Evolutionary conservation across 64 coral and sea anemone species (phyloP), one percentile per base, ranked within the genome.

Genomic region (Pocillopora verrucosa): DNA sequence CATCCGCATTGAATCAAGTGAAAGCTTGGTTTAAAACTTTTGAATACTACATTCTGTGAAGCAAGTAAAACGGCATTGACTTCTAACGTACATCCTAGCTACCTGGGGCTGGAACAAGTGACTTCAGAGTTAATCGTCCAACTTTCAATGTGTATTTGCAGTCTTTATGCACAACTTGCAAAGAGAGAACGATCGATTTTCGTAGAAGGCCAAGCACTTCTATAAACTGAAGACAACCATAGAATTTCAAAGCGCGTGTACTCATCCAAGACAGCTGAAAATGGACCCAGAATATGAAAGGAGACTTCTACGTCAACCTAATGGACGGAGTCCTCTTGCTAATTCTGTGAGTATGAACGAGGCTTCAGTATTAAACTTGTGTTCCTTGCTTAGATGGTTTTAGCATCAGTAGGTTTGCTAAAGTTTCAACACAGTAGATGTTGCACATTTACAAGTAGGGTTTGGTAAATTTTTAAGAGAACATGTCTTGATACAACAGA

Each of bases 221-320:
- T n/a, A 70, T 24, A 26, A 70, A 70, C 22, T 11, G 67, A 7
- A 20, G 25, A 70, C 67, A 70, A 70, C 3, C n/a, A n/a, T 7
- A 24, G 67, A 24, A 70, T 70, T 67, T 67, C 64, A 67, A 20
- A 67, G 20, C 25, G n/a, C 20, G 19, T 70, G 19, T 70, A 0
- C 68, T 3, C 76, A 5, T 58, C 19, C 1, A 25, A 70, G 72
- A 69, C 64, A 72, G 16, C 35, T 72, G 41, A 85, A 82, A 11
- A 96, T 96, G 94, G 94, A 96, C 88, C 94, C 94, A 61, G 90
- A 92, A n/a, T 96, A 96, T 92, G 94, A 92, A 41, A 92, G 87
- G 72, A 77, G 94, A 59, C 83, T 97, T 77, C 74, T 97, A 13
- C 83, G 91, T 38, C 83, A 86, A 16, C 77, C 83, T 41, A 88